Evolutionary conservation across 2,888 invertebrate species (phyloP).

Genomic region (Acrocera orbiculus): DNA sequence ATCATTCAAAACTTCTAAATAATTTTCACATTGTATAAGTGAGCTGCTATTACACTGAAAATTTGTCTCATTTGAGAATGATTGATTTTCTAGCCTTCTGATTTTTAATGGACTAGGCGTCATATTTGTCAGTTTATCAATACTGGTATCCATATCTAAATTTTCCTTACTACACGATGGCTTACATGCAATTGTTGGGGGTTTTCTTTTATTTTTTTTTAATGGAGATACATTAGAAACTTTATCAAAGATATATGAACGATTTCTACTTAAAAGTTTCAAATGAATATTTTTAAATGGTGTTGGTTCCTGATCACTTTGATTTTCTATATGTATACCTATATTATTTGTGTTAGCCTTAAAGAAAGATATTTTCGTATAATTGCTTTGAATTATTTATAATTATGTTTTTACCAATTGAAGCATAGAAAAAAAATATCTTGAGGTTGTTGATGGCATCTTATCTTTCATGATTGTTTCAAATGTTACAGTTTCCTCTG

Average conservation of each 20-base stretch:
- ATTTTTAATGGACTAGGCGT: no score
- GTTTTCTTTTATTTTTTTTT: neutral
- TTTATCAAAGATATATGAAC: conserved; percentile 21
- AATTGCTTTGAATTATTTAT: no score
- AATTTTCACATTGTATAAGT: no score
- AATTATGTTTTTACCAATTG: conserved; percentile 18
- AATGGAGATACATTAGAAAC: conserved; percentile 20
- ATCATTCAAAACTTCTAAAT: no score
- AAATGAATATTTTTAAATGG: conserved; percentile 17
- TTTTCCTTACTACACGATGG: no score
- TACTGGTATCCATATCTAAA: no score
- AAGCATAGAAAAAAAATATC: conserved; percentile 23
- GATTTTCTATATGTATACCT: conserved; percentile 13
- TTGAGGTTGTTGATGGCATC: conserved; percentile 19
- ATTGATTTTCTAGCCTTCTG: no score
- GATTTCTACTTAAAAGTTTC: conserved; percentile 17
- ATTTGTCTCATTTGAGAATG: no score
- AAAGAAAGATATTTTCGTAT: no score
- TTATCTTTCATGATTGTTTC: conserved; percentile 20
- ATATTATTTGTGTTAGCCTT: conserved; percentile 23
- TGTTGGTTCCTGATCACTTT: conserved; percentile 16
- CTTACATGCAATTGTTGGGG: neutral
- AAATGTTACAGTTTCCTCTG: conserved; percentile 13
- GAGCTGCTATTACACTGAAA: no score
- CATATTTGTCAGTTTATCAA: no score